Evolutionary conservation across 2,113 vertebrate species (phyloP).

Genomic region (Oncorhynchus tshawytscha): DNA sequence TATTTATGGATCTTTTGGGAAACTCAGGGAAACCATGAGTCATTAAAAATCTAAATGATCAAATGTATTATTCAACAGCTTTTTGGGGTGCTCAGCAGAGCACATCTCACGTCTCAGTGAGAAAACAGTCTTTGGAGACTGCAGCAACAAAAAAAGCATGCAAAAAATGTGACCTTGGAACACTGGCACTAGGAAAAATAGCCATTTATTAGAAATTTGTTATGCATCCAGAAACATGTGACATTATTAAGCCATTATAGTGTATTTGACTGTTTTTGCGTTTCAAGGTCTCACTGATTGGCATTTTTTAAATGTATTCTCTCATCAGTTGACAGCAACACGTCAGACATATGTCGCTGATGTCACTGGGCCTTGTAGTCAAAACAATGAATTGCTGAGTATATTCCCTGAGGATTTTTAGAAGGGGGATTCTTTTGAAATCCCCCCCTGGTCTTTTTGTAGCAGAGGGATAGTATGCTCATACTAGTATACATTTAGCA

Average conservation of each 20-base stretch:
- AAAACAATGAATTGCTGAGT: constrained; percentile 37
- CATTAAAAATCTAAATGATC: neutral
- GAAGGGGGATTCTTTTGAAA: constrained; percentile 24
- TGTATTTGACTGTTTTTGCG: constrained; percentile 56
- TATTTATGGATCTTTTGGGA: neutral
- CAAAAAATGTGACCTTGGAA: constrained; percentile 70
- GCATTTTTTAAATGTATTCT: constrained; percentile 59
- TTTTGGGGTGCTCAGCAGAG: neutral
- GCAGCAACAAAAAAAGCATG: constrained; percentile 44
- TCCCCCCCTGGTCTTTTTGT: constrained; percentile 1
- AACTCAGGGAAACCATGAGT: neutral
- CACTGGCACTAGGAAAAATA: constrained; percentile 50
- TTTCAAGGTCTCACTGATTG: constrained; percentile 58
- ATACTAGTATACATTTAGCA: no score
- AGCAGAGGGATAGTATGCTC: neutral
- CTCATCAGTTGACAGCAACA: constrained; percentile 61
- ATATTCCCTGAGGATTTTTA: constrained; percentile 28
- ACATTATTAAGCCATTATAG: constrained; percentile 52
- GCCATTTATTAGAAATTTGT: constrained; percentile 70
- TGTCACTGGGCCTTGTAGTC: constrained; percentile 34
- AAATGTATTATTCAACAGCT: neutral
- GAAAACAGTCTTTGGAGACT: neutral
- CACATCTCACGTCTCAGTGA: neutral
- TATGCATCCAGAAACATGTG: constrained; percentile 60
- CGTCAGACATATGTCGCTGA: constrained; percentile 47